These are phyloP conservation scores for Parnassius apollo DNA, from an alignment of 2,888 invertebrate species.

Conservation along the genomic window DNA sequence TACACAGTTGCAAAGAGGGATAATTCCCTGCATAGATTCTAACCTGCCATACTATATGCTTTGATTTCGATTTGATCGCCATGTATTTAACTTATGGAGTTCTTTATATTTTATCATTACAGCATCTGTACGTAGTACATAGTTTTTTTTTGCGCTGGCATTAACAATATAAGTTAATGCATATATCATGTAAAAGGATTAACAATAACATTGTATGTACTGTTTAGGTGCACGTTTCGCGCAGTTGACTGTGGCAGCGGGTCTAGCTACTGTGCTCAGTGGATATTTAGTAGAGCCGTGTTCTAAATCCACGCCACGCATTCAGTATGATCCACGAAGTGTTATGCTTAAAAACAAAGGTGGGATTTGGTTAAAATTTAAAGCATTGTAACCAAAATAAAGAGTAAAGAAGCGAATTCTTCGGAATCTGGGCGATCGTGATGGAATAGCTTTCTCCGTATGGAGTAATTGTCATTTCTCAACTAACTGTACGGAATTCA, in stretches of 20 bases:
- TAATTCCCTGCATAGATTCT: no score
- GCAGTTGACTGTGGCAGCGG: constrained; percentile 62
- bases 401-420: background rate
- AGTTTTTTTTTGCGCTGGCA: no score
- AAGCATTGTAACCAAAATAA: constrained; percentile 29
- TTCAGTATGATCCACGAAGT: constrained; percentile 69
- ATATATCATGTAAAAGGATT: background rate
- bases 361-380: constrained; percentile 68
- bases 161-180: no score
- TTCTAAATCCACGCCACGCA: constrained; percentile 56
- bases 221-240: constrained; percentile 73
- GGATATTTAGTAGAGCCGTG: constrained; percentile 62
- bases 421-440: background rate
- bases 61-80: no score
- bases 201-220: constrained; percentile 23
- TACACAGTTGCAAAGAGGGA: no score
- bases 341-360: constrained; percentile 75
- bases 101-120: no score
- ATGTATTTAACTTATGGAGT: no score
- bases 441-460: background rate
- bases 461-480: background rate
- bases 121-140: no score
- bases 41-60: no score
- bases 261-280: constrained; percentile 56
- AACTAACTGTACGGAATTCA: constrained; percentile 3